Evolutionary conservation across 35 echinoderm and acorn worm genomes (phyloP).

Genomic region (Lytechinus variegatus): DNA sequence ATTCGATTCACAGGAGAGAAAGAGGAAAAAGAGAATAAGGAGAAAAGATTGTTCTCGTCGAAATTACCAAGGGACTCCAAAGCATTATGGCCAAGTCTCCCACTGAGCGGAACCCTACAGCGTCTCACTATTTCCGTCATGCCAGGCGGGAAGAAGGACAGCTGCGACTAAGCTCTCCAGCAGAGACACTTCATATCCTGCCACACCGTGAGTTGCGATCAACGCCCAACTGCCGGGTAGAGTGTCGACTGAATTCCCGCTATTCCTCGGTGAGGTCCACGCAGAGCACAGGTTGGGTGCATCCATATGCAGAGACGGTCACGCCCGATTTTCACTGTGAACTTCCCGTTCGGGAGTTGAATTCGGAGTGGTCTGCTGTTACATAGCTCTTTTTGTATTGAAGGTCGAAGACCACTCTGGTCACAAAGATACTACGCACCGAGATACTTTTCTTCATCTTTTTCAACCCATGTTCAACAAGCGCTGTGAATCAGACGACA

Average conservation of each 20-base stretch:
- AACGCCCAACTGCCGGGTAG: constrained; percentile 34
- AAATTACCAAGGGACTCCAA: constrained; percentile 48
- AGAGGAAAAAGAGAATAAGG: constrained; percentile 18
- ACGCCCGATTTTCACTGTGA: constrained; percentile 36
- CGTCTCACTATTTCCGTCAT: constrained; percentile 55
- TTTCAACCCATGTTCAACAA: neutral
- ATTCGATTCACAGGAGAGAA: constrained; percentile 45
- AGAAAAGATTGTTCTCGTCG: constrained; percentile 42
- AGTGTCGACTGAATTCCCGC: neutral
- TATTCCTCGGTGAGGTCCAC: constrained; percentile 20
- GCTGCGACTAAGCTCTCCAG: constrained; percentile 46
- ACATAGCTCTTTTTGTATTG: neutral
- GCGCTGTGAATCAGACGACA: neutral
- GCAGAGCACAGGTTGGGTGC: neutral
- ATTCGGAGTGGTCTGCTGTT: neutral
- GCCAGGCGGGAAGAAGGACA: constrained; percentile 49
- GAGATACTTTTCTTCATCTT: neutral
- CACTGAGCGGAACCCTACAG: constrained; percentile 52
- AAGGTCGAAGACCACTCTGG: neutral
- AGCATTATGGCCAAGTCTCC: constrained; percentile 56
- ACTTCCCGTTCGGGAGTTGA: neutral
- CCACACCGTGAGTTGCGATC: constrained; percentile 19
- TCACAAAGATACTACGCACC: neutral
- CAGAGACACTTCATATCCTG: constrained; percentile 49
- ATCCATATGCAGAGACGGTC: neutral